Percentiles rank a stretch among this genome's conserved stretches.
phyloP scores from a whole-genome alignment of 2,113 vertebrate genomes.

The Atrichornis clamosus region DNA sequence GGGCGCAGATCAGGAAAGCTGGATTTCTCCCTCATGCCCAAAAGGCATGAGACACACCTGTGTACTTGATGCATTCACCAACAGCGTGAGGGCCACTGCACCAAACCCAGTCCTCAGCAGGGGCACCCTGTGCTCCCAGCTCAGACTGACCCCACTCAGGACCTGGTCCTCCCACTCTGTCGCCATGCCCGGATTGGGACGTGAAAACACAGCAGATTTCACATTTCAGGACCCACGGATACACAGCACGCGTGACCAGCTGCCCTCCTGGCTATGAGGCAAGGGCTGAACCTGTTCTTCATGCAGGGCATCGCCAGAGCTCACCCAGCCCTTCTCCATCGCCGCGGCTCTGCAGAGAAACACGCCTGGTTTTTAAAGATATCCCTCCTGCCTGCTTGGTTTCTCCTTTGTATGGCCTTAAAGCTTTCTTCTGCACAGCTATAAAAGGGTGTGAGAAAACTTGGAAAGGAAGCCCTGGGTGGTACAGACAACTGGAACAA shows the following conservation, averaged over 20 bases:
- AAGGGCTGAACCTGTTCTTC: background rate
- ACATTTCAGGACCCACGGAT: background rate
- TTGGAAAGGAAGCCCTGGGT: conserved; percentile 67
- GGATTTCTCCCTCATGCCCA: background rate
- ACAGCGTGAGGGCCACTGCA: background rate
- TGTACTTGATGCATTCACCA: background rate
- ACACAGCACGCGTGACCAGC: background rate
- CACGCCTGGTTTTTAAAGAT: background rate
- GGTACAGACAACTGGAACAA: conserved; percentile 54
- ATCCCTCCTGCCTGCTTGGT: background rate
- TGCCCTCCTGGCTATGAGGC: background rate
- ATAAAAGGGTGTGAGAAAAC: conserved; percentile 53
- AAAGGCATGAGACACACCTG: fast-evolving
- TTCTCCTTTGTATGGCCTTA: background rate
- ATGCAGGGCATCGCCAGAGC: fast-evolving
- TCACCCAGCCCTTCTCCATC: background rate
- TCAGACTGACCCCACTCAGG: fast-evolving
- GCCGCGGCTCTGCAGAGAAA: fast-evolving
- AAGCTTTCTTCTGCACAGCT: background rate
- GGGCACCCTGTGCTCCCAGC: background rate
- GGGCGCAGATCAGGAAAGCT: background rate
- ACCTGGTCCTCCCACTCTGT: background rate
- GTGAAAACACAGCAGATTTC: background rate
- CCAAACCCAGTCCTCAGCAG: background rate
- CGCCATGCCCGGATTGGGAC: background rate